Percentiles rank a stretch among this genome's conserved stretches.
Conservation (phyloP, 2,113 vertebrate genomes). For the Oreocharis arfaki region DNA sequence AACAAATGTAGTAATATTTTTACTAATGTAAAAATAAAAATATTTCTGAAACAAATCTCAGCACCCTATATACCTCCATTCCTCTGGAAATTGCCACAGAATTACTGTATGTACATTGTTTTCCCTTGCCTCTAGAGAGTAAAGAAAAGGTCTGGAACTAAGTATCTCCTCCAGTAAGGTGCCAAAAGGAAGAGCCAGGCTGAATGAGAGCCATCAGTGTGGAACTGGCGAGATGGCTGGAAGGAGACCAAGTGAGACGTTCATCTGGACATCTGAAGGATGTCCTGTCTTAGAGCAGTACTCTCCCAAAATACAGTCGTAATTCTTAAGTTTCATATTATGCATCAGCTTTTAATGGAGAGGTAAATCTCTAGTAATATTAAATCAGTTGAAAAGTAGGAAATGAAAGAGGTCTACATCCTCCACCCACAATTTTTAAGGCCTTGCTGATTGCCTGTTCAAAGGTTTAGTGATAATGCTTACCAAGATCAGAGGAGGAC, state of each 20-base stretch:
- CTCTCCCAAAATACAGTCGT: background rate
- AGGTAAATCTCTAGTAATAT: background rate
- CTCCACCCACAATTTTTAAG: background rate
- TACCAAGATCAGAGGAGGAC: background rate
- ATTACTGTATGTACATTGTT: background rate
- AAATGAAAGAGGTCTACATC: background rate
- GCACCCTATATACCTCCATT: fast-evolving
- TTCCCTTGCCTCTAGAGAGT: background rate
- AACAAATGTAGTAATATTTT: too few relatives aligned
- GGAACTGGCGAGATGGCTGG: background rate
- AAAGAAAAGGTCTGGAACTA: background rate
- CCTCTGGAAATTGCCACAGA: background rate
- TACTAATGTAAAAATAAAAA: too few relatives aligned
- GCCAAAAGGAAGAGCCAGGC: background rate
- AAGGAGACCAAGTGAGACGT: background rate
- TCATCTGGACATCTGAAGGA: background rate
- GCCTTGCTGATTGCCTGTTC: background rate
- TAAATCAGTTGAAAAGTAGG: background rate
- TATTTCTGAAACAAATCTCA: background rate
- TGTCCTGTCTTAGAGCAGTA: background rate
- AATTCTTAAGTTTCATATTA: background rate
- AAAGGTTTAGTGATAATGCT: background rate
- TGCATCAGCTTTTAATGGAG: background rate
- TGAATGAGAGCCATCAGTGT: background rate
- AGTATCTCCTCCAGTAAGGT: background rate